These are phyloP conservation scores for Creontiades dilutus DNA, from an alignment of 2,888 invertebrate species.

Conservation along the genomic window DNA sequence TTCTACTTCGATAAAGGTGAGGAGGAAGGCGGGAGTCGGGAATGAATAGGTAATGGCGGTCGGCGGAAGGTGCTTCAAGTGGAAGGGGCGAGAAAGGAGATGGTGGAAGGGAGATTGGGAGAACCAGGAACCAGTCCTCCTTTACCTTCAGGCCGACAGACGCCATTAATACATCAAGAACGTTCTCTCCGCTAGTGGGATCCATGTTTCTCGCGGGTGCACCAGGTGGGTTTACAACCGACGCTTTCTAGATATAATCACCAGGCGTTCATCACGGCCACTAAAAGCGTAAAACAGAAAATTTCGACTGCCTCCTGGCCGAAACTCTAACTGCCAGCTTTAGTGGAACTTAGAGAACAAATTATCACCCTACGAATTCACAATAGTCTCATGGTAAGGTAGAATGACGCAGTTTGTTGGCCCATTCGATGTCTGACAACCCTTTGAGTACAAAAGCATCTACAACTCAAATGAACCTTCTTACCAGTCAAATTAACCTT, in stretches of 20 bases:
- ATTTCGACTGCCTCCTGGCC: not conserved
- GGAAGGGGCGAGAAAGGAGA: not conserved
- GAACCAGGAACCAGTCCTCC: not conserved
- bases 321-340: no score
- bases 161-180: not conserved
- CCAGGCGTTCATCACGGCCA: not conserved
- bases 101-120: not conserved
- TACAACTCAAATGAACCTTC: no score
- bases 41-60: constrained; percentile 35
- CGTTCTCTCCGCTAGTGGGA: not conserved
- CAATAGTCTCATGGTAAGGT: no score
- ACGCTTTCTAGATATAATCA: not conserved
- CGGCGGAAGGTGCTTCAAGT: not conserved
- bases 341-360: no score
- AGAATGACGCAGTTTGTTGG: no score
- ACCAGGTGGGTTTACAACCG: not conserved
- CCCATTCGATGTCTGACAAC: no score
- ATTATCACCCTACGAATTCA: no score
- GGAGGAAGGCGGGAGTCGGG: not conserved
- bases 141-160: not conserved
- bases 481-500: no score
- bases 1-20: not conserved
- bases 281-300: not conserved
- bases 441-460: no score
- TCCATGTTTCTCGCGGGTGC: not conserved